These are phyloP conservation scores for Cyphomyrus plagiostoma DNA, from an alignment of 2,113 vertebrate species.

Conservation along the genomic window DNA sequence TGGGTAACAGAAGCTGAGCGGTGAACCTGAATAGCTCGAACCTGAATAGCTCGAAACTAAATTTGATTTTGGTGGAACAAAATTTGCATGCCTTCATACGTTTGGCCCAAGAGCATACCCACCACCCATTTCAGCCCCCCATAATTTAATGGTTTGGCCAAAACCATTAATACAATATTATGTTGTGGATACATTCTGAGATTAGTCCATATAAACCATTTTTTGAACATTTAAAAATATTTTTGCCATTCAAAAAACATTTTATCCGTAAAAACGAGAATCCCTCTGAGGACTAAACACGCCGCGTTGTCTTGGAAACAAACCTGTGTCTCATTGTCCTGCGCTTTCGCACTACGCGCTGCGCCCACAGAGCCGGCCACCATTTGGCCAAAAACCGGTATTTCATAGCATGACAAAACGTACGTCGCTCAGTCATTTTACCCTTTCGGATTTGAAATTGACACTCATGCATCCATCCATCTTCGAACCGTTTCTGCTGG, in stretches of 20 bases:
- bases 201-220: background rate
- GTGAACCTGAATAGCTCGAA: background rate
- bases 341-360: background rate
- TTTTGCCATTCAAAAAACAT: background rate
- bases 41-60: background rate
- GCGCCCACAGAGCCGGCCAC: background rate
- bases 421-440: background rate
- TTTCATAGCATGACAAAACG: background rate
- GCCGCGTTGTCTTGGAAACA: slow-evolving; percentile 9
- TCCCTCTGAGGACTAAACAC: background rate
- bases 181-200: background rate
- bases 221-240: background rate
- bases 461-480: background rate
- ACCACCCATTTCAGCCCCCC: too few relatives aligned
- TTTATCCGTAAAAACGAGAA: background rate
- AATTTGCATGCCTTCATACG: background rate
- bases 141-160: background rate
- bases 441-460: background rate
- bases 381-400: background rate
- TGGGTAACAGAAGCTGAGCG: background rate
- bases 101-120: background rate
- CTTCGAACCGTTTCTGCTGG: background rate
- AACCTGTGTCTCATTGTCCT: background rate
- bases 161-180: background rate
- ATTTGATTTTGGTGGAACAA: background rate